Base-by-base conservation (phyloP, 2,888 invertebrate species). In the Lysandra bellargus region DNA sequence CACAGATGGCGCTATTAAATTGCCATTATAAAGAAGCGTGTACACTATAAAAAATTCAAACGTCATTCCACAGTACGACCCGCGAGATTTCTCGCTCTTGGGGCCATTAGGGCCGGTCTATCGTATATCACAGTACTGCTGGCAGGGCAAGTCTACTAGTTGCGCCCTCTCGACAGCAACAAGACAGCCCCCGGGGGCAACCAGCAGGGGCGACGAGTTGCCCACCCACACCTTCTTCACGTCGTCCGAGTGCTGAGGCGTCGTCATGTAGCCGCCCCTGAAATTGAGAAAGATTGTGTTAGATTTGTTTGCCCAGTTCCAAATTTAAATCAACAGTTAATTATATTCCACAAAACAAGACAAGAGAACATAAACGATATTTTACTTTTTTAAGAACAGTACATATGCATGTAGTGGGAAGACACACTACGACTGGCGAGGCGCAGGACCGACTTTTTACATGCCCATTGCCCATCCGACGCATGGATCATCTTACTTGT, bases 221-320 rank as follows among this genome's bases (percentile, higher is more conserved):
- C 94, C 93, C 57, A 92, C 90, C 94, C 94, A 94, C n/a, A 94
- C 93, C 81, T 94, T 94, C 84, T 94, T 94, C 37, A 94, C 92
- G 82, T 94, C 94, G 30, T 91, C 91, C 0, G 89, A 83, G 78
- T 91, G 88, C 82, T 92, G 94, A 14, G 90, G 88, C 3, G 93
- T 92, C 0, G 92, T 91, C 90, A 93, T 91, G 87, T 94, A 94
- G 61, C 93, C 93, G 80, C 93, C 94, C 84, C 94, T 94, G 91
- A 30, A 91, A 92, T 78, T 33, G 6, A 60, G 73, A 81, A 80
- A 81, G n/a, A 44, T 33, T 49, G 0, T 49, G 9, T 49, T 49
- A 49, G 49, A 49, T 12, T 49, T 49, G 9, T 2, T 49, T 44
- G 44, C 7, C 44, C 44, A 44, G 44, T 44, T 44, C 7, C 44